Evolutionary conservation across 2,888 invertebrate genomes (phyloP), one percentile per base, ranked within the genome.

Genomic region (Acleris laterana): DNA sequence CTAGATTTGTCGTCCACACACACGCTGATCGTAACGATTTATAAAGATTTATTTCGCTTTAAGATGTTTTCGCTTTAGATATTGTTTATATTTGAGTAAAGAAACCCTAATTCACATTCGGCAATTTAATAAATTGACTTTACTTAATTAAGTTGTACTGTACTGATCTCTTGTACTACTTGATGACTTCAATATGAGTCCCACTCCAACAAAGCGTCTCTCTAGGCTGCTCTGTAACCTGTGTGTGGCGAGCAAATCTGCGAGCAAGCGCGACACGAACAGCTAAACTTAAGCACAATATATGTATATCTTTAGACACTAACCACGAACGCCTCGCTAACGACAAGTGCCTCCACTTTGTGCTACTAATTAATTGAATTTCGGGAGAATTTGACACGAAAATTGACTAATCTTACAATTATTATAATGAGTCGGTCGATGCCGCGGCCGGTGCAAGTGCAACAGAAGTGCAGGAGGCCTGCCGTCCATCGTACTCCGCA

Each of bases 331-430:
- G 68, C 66, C 71, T 71, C 76, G 79, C 79, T 84, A 80, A 81
- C 38, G 38, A 38, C 78, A 83, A 83, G 75, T 75, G 70, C 77
- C 72, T 74, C 72, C 71, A 78, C 80, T 82, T 80, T 80, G 83
- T 84, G 82, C 81, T 77, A 90, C 90, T 88, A 88, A 90, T 85
- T 92, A 92, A 92, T 92, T 92, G 92, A 92, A 89, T 92, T 91
- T 92, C 90, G 92, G 92, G 92, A 92, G 92, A 93, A 91, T 92
- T 91, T 91, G 89, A 91, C 90, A 88, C 89, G 86, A 90, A 89
- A 91, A 91, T 92, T 90, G 89, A 91, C 91, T 88, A 87, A 87
- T 84, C 85, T 88, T 90, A 90, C 88, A 75, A 80, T 81, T 85
- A 84, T 72, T 77, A 68, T 76, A 46, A 77, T 71, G 69, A 68